Evolutionary conservation across 2,113 vertebrate species (phyloP), one percentile per base, ranked within the genome.

Genomic region (Rafetus swinhoei): DNA sequence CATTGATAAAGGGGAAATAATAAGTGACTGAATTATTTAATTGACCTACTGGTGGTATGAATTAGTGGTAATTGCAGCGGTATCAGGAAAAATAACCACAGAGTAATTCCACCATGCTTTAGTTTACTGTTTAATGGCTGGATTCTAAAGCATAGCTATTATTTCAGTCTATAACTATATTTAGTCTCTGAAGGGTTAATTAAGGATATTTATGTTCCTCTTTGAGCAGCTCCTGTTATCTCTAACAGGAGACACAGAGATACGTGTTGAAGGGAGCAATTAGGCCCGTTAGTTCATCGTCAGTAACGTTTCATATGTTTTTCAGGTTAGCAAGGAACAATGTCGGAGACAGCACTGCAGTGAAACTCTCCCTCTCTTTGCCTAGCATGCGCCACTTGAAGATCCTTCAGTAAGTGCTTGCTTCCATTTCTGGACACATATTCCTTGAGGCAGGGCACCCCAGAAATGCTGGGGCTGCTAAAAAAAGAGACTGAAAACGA

Each of bases 331-430:
- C 98, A 50, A 91, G 69, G 86, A 99, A 99, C 85, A 62, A 0
- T 32, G 97, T 99, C 32, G 98, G 97, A n/a, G 94, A 97, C 50
- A 82, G 82, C 83, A 97, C 97, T n/a, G 98, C 97, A 81, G 89
- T 92, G 90, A 93, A 27, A 74, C 98, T 99, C 95, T 96, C 98
- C 35, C 87, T 89, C 24, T 89, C 97, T 62, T 96, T 99, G 21
- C 98, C 98, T 3, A 93, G 4, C 4, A 85, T 97, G 85, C 59
- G 86, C 50, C 91, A 76, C 62, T 97, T 99, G 90, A 96, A 95
- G 81, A 90, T 98, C 82, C 95, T 99, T 50, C 96, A 98, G 99
- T 99, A 98, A 98, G 99, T 98, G 62, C 55, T 10, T 27, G 21
- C 74, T 50, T 77, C 18, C n/a, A 21, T 29, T 72, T 72, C 65